Evolutionary conservation across 2,797 vertebrate genomes (phyloP).

Genomic region (Eulemur mongoz): DNA sequence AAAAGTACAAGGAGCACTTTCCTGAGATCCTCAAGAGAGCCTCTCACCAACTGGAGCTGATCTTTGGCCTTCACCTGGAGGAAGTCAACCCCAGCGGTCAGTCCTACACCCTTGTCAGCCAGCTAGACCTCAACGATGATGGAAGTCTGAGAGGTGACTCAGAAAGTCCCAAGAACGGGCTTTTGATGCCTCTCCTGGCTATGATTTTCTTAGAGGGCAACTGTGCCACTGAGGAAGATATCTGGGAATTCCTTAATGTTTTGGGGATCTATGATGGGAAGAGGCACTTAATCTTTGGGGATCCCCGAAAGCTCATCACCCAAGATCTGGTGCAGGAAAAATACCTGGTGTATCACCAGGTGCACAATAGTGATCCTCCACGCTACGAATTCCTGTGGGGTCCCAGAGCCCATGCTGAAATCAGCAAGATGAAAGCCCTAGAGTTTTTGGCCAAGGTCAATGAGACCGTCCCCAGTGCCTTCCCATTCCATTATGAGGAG

Average conservation of each 20-base stretch:
- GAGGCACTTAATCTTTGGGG: conserved; percentile 33
- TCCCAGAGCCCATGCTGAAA: background rate
- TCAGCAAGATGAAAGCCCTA: conserved; percentile 47
- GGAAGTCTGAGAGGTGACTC: fast-evolving
- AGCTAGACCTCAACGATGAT: fast-evolving
- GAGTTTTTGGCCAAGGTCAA: conserved; percentile 47
- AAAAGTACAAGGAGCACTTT: background rate
- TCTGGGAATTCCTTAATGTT: conserved; percentile 40
- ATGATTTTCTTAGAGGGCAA: conserved; percentile 30
- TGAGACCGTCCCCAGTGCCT: background rate
- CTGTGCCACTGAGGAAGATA: background rate
- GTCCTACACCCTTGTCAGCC: background rate
- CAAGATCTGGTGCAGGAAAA: conserved; percentile 16
- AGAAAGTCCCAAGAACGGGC: background rate
- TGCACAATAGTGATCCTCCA: background rate
- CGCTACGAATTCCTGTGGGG: conserved; percentile 53
- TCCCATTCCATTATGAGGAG: background rate
- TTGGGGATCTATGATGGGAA: background rate
- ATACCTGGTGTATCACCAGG: conserved; percentile 7
- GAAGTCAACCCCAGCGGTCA: background rate
- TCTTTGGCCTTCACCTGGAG: conserved; percentile 23
- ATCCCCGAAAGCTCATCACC: conserved; percentile 37
- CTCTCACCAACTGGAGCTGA: background rate
- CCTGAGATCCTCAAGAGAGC: conserved; percentile 14
- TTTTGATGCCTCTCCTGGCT: conserved; percentile 42